Evolutionary conservation across 2,888 invertebrate genomes (phyloP).

Genomic region (Lobophora halterata): DNA sequence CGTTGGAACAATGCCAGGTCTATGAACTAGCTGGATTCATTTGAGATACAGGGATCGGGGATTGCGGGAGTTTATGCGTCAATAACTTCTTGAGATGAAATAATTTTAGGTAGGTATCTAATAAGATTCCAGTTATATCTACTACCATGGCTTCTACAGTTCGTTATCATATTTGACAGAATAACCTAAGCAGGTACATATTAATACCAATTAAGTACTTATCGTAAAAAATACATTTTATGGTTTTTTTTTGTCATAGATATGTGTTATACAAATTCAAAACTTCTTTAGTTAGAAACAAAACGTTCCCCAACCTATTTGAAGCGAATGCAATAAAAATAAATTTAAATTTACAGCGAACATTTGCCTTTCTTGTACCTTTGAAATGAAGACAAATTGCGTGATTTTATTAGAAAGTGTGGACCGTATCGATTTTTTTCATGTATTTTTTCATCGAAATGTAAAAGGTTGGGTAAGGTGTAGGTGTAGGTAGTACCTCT

Average conservation of each 20-base stretch:
- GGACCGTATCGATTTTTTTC: slow-evolving; percentile 1
- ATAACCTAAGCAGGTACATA: no score
- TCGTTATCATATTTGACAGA: no score
- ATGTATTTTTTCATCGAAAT: not conserved
- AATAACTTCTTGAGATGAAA: not conserved
- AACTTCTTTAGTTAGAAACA: slow-evolving; percentile 3
- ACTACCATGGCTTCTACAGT: no score
- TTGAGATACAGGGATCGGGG: slow-evolving; percentile 31
- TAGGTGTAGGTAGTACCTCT: slow-evolving; percentile 1
- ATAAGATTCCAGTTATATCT: no score
- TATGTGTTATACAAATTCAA: slow-evolving; percentile 1
- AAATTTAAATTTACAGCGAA: slow-evolving; percentile 14
- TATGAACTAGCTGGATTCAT: slow-evolving; percentile 59
- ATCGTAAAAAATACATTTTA: no score
- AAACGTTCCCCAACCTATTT: slow-evolving; percentile 9
- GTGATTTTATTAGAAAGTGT: slow-evolving; percentile 15
- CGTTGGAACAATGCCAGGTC: slow-evolving; percentile 55
- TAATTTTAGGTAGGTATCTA: no score
- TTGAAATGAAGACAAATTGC: slow-evolving; percentile 15
- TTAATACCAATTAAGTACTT: no score
- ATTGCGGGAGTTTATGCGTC: slow-evolving; percentile 16
- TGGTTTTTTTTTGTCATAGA: no score
- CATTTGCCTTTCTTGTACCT: slow-evolving; percentile 6
- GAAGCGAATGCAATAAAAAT: slow-evolving; percentile 14
- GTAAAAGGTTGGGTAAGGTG: no score